phyloP scores from a whole-genome alignment of 1,140 invertebrate genomes.

The Drosophila jambulina region DNA sequence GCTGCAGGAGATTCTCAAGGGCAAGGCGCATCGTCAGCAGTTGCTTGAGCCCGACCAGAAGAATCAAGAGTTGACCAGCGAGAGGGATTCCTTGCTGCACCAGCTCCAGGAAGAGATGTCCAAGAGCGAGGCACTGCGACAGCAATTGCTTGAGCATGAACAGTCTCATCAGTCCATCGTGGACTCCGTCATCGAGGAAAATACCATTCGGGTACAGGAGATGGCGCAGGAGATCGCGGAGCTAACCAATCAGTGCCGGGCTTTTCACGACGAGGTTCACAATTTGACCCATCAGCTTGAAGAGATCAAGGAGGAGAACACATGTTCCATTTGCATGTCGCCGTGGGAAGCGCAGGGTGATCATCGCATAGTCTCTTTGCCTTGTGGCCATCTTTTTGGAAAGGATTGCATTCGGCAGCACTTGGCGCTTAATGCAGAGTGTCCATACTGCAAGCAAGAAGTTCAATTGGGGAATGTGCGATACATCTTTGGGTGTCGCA shows the following conservation, averaged over 20 bases:
- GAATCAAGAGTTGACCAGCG: not conserved
- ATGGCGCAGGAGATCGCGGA: not conserved
- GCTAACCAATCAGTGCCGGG: not conserved
- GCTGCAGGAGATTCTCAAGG: not conserved
- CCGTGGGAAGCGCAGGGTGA: not conserved
- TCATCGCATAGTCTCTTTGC: constrained; percentile 16
- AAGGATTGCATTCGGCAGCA: not conserved
- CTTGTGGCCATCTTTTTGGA: constrained; percentile 30
- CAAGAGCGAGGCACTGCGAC: not conserved
- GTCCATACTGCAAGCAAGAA: not conserved
- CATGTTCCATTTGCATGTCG: constrained; percentile 8
- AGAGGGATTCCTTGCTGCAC: constrained; percentile 1
- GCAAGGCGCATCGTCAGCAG: not conserved
- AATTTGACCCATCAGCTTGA: not conserved
- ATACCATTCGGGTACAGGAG: too few relatives aligned
- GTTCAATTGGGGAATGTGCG: not conserved
- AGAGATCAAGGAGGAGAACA: not conserved
- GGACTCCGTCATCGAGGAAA: not conserved
- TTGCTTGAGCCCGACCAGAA: not conserved
- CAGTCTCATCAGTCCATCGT: not conserved
- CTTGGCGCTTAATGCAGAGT: fast-evolving
- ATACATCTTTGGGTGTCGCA: not conserved
- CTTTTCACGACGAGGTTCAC: not conserved
- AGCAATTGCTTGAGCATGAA: not conserved
- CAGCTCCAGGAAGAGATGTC: constrained; percentile 3